A percentile compares a stretch with the other conserved stretches of the same genome.
Conservation (phyloP, 2,797 vertebrate genomes). For the Karalla daura region DNA sequence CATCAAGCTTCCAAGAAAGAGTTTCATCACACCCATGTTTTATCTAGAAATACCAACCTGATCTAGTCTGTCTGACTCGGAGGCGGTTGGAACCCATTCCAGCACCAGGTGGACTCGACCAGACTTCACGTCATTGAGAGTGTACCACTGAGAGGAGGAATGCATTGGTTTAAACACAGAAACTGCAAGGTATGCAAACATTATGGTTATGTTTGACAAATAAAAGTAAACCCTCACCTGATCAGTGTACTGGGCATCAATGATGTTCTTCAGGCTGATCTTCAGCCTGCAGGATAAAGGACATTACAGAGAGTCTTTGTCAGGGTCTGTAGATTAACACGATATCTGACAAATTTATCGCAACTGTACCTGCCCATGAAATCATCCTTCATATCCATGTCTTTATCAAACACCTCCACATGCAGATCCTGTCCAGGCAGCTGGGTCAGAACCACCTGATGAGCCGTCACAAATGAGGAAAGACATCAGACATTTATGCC, state of each 20-base stretch:
- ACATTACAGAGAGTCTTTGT: constrained; percentile 4
- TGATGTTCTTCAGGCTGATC: constrained; percentile 87
- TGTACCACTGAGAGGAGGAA: constrained; percentile 87
- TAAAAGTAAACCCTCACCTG: constrained; percentile 79
- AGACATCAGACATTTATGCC: background rate
- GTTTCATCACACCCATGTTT: rapidly evolving
- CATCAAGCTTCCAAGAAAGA: background rate
- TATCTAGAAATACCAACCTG: constrained; percentile 78
- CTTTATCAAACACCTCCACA: constrained; percentile 91
- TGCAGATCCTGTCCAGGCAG: constrained; percentile 91
- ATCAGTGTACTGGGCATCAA: constrained; percentile 86
- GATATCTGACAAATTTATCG: too few species aligned
- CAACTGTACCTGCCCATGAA: constrained; percentile 90
- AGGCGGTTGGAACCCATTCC: constrained; percentile 85
- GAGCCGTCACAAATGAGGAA: constrained; percentile 2
- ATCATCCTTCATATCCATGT: constrained; percentile 93
- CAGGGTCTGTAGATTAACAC: background rate
- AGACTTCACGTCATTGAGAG: constrained; percentile 89
- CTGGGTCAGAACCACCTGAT: constrained; percentile 88
- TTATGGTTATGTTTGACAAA: background rate
- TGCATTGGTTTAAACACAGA: background rate
- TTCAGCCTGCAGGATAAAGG: constrained; percentile 83
- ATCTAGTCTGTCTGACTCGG: constrained; percentile 83
- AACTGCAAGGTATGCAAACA: background rate
- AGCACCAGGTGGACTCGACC: constrained; percentile 89